Conservation (phyloP, 1,140 invertebrate species). For the Pemphigus obesinymphae region DNA sequence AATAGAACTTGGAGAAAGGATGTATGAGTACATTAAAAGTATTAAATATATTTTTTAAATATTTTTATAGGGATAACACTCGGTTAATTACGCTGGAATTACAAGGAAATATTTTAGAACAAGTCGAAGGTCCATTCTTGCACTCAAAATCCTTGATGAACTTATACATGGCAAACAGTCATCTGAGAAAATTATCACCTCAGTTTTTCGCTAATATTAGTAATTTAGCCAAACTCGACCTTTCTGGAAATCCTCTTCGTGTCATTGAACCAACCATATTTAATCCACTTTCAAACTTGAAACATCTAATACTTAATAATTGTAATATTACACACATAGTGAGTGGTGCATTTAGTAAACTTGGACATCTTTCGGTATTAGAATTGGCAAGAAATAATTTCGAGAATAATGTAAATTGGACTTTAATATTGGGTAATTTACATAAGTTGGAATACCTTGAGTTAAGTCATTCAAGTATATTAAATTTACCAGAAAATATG, state of each 20-base stretch:
- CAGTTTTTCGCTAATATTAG: slow-evolving; percentile 65
- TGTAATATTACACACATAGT: too few species aligned
- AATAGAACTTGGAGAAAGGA: too few species aligned
- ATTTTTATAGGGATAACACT: slow-evolving; percentile 58
- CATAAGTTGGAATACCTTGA: slow-evolving; percentile 52
- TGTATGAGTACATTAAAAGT: too few species aligned
- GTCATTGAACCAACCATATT: slow-evolving; percentile 58
- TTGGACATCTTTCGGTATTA: slow-evolving; percentile 60
- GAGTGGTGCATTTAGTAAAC: slow-evolving; percentile 43
- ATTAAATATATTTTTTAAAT: slow-evolving; percentile 9
- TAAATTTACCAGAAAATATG: slow-evolving; percentile 59
- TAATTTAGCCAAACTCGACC: slow-evolving; percentile 60
- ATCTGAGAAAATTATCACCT: slow-evolving; percentile 56
- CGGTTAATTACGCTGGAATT: slow-evolving; percentile 66
- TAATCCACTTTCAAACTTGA: slow-evolving; percentile 60
- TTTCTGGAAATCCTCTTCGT: slow-evolving; percentile 63
- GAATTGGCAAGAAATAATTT: slow-evolving; percentile 62
- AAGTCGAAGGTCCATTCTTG: slow-evolving; percentile 61
- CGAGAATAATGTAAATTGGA: slow-evolving; percentile 56
- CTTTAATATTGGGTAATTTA: slow-evolving; percentile 57
- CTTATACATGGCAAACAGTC: slow-evolving; percentile 63
- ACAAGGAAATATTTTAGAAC: slow-evolving; percentile 61
- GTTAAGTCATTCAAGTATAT: slow-evolving; percentile 59
- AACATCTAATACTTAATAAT: slow-evolving; percentile 52
- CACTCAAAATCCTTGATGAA: slow-evolving; percentile 61